Evolutionary conservation across 2,113 vertebrate species (phyloP).

Genomic region (Antigone vipio): DNA sequence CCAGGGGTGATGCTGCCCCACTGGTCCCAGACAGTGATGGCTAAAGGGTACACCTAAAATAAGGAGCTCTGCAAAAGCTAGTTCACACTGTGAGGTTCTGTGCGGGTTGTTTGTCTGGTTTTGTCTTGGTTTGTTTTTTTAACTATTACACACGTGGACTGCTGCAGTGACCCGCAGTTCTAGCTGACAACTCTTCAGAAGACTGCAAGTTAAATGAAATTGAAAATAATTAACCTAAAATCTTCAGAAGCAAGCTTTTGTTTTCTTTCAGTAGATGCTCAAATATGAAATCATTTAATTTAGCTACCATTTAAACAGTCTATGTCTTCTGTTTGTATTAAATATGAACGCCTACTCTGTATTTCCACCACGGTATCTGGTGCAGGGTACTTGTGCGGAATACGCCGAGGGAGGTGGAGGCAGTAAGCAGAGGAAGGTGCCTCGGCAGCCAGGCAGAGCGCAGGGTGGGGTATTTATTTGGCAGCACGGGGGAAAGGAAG

Average conservation of each 20-base stretch:
- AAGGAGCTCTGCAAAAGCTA: not conserved
- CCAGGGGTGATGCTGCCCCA: not conserved
- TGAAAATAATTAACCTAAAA: not conserved
- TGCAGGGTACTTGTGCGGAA: not conserved
- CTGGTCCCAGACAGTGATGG: not conserved
- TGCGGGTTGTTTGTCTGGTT: not conserved
- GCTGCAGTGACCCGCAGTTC: not conserved
- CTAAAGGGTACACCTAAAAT: not conserved
- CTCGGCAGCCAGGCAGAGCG: not conserved
- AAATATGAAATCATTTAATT: not conserved
- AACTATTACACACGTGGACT: not conserved
- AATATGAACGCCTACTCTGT: fast-evolving
- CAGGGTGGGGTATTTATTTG: not conserved
- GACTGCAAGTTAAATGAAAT: not conserved
- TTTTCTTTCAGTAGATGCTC: not conserved
- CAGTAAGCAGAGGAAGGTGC: not conserved
- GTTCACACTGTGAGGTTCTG: not conserved
- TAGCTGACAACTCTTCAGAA: not conserved
- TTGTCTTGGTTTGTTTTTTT: not conserved
- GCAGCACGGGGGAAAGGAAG: not conserved
- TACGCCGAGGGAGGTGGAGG: fast-evolving
- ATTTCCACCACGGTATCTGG: not conserved
- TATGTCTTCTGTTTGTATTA: not conserved
- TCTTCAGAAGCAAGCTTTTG: not conserved
- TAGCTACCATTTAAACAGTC: not conserved